Percentiles rank a stretch among this genome's conserved stretches.
phyloP scores from a whole-genome alignment of 2,797 vertebrate genomes.

The Heliangelus exortis region DNA sequence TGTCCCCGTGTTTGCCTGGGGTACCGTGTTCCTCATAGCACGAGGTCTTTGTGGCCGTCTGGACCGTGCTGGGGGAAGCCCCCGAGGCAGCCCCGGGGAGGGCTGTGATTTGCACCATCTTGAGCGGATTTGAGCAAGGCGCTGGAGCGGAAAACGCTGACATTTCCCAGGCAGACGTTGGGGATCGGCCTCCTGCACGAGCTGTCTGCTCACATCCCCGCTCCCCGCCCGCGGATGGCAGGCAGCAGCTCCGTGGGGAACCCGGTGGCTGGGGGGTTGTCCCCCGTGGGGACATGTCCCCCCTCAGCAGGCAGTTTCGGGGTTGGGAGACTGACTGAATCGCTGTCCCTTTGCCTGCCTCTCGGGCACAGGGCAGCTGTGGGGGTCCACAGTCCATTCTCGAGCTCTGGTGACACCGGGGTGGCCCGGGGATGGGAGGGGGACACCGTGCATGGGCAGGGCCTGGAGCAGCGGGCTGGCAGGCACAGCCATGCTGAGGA shows the following conservation, averaged over 20 bases:
- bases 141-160: constrained; percentile 49
- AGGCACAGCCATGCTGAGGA: not conserved
- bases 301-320: fast-evolving
- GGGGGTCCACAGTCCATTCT: fast-evolving
- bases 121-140: constrained; percentile 34
- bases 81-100: not conserved
- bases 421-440: not conserved
- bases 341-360: fast-evolving
- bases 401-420: fast-evolving
- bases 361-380: fast-evolving
- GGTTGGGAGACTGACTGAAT: fast-evolving
- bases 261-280: fast-evolving
- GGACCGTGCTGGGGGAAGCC: not conserved
- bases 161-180: constrained; percentile 54
- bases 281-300: fast-evolving
- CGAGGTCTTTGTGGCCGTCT: not conserved
- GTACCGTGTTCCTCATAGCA: fast-evolving
- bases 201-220: constrained; percentile 53
- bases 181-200: constrained; percentile 14
- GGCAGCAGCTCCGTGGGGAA: not conserved
- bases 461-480: fast-evolving
- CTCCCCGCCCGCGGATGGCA: not conserved
- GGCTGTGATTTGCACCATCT: constrained; percentile 52
- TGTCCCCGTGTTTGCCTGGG: fast-evolving
- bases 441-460: fast-evolving